Conservation (phyloP, 1,140 invertebrate genomes). For the Drosophila parvula region DNA sequence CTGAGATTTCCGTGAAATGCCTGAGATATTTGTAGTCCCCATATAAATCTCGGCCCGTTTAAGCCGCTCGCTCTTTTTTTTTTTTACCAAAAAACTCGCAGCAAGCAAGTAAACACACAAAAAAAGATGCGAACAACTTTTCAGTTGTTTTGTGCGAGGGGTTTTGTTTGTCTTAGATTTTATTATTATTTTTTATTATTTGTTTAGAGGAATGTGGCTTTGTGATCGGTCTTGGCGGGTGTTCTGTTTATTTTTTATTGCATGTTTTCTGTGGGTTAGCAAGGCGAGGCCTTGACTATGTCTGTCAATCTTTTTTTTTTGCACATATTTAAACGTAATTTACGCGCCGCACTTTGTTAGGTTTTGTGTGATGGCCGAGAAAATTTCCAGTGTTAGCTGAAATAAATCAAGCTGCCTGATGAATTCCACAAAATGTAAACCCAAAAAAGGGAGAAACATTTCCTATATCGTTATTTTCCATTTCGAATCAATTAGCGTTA, state of each 20-base stretch:
- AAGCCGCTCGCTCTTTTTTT: constrained; percentile 16
- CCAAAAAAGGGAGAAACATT: constrained; percentile 11
- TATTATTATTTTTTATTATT: constrained; percentile 46
- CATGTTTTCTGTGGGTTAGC: constrained; percentile 71
- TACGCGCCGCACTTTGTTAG: constrained; percentile 40
- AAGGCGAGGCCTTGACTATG: constrained; percentile 64
- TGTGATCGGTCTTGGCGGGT: constrained; percentile 39
- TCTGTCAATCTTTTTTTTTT: constrained; percentile 50
- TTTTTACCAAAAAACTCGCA: constrained; percentile 44
- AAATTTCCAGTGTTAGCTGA: constrained; percentile 32
- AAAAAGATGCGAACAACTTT: constrained; percentile 42
- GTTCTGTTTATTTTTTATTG: constrained; percentile 73
- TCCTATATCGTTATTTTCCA: constrained; percentile 6
- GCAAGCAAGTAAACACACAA: constrained; percentile 34
- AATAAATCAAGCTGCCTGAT: constrained; percentile 26
- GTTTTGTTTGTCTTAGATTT: constrained; percentile 37
- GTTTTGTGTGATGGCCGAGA: constrained; percentile 22
- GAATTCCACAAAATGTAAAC: constrained; percentile 16
- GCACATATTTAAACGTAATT: constrained; percentile 36
- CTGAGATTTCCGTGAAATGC: constrained; percentile 33
- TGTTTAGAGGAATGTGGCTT: constrained; percentile 28
- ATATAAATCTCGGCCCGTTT: constrained; percentile 32
- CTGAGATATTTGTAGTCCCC: constrained; percentile 25
- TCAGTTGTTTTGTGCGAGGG: constrained; percentile 42
- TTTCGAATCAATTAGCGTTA: constrained; percentile 22